A percentile compares a stretch with the other conserved stretches of the same genome.
Conservation (phyloP, 1,140 invertebrate species). For the Drosophila kurseongensis region DNA sequence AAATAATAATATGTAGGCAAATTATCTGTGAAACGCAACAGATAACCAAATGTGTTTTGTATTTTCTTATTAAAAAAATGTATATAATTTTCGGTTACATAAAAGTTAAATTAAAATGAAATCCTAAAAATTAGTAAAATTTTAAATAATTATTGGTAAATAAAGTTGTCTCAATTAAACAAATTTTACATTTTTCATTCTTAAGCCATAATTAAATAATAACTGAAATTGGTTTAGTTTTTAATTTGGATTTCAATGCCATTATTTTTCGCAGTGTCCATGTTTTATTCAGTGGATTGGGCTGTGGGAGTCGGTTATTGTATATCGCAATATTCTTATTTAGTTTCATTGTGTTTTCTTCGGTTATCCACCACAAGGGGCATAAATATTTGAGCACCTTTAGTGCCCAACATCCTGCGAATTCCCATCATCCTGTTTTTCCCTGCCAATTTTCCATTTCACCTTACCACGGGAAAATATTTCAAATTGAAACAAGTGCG, state of each 20-base stretch:
- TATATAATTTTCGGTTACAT: too few relatives aligned
- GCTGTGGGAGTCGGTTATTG: constrained; percentile 45
- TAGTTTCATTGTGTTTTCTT: constrained; percentile 60
- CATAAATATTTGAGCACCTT: constrained; percentile 60
- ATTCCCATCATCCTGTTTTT: constrained; percentile 1
- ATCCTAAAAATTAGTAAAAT: too few relatives aligned
- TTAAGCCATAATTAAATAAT: too few relatives aligned
- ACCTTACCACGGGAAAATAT: constrained; percentile 25
- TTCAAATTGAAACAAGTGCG: constrained; percentile 46
- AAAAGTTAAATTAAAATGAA: too few relatives aligned
- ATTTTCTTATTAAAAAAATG: too few relatives aligned
- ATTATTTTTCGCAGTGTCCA: constrained; percentile 18
- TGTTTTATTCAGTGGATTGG: constrained; percentile 50
- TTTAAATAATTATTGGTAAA: too few relatives aligned
- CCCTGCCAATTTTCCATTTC: constrained; percentile 1
- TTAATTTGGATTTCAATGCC: too few relatives aligned
- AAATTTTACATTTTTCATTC: too few relatives aligned
- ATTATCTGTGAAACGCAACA: too few relatives aligned
- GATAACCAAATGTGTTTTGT: too few relatives aligned
- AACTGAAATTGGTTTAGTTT: neutral
- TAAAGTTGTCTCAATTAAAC: too few relatives aligned
- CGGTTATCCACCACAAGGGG: constrained; percentile 49
- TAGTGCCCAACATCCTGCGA: constrained; percentile 21
- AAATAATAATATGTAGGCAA: too few relatives aligned
- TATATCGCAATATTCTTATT: constrained; percentile 62